phyloP scores from a whole-genome alignment of 2,888 invertebrate species.

The Drosophila mulleri region DNA sequence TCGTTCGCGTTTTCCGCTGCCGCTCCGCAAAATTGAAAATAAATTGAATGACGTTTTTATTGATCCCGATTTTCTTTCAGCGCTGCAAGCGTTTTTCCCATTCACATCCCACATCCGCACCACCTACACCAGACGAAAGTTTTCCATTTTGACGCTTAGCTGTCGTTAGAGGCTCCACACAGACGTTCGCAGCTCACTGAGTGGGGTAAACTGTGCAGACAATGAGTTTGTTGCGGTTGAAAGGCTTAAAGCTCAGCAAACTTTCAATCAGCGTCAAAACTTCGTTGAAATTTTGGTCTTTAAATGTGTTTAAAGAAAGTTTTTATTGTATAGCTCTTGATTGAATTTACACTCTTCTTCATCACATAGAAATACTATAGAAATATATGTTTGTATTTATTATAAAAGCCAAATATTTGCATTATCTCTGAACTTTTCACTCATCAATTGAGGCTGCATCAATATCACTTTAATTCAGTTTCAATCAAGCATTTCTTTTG shows the following conservation, averaged over 20 bases:
- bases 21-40: constrained; percentile 77
- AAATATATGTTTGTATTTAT: not conserved
- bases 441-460: too few species aligned
- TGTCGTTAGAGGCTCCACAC: constrained; percentile 52
- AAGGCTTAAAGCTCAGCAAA: constrained; percentile 19
- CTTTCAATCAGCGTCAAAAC: not conserved
- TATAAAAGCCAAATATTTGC: not conserved
- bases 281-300: not conserved
- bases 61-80: constrained; percentile 76
- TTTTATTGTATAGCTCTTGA: not conserved
- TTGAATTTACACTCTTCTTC: not conserved
- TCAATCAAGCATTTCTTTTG: constrained; percentile 26
- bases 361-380: too few species aligned
- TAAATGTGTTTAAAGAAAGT: not conserved
- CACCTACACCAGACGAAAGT: too few species aligned
- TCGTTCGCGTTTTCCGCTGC: constrained; percentile 35
- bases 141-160: constrained; percentile 73
- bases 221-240: constrained; percentile 34
- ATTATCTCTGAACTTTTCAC: too few species aligned
- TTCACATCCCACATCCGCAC: not conserved
- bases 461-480: not conserved
- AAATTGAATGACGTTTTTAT: constrained; percentile 81
- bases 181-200: not conserved
- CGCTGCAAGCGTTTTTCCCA: constrained; percentile 41
- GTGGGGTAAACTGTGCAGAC: constrained; percentile 15